Evolutionary conservation across 2,888 invertebrate species (phyloP).

Genomic region (Conus canariensis): DNA sequence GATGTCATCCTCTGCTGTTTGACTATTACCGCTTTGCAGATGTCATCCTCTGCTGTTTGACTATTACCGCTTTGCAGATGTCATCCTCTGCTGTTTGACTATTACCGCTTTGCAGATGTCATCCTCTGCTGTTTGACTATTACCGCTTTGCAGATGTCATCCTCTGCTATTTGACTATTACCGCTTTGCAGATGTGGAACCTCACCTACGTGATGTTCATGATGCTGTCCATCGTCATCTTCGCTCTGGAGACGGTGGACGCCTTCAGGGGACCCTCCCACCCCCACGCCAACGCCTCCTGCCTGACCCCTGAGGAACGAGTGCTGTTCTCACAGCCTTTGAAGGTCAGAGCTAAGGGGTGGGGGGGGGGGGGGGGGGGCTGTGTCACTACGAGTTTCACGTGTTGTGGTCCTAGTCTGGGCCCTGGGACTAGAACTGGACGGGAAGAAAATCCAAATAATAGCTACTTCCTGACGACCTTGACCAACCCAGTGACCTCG

Average conservation of each 20-base stretch:
- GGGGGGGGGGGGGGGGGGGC: too few species aligned
- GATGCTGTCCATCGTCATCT: constrained; percentile 45
- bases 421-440: too few species aligned
- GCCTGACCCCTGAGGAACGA: constrained; percentile 19
- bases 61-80: constrained; percentile 35
- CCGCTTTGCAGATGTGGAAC: constrained; percentile 53
- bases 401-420: too few species aligned
- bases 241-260: constrained; percentile 46
- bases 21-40: constrained; percentile 23
- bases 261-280: constrained; percentile 29
- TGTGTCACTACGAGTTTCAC: too few species aligned
- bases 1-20: constrained; percentile 47
- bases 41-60: constrained; percentile 40
- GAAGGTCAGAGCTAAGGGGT: not conserved
- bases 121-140: not conserved
- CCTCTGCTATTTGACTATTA: not conserved
- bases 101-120: constrained; percentile 43
- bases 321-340: constrained; percentile 35
- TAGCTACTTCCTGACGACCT: too few species aligned
- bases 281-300: constrained; percentile 1
- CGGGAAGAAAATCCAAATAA: too few species aligned
- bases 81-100: constrained; percentile 31
- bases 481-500: too few species aligned
- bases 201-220: constrained; percentile 57
- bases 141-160: constrained; percentile 8